Base-by-base conservation (phyloP, 2,888 invertebrate species). In the Saturnia japonica region DNA sequence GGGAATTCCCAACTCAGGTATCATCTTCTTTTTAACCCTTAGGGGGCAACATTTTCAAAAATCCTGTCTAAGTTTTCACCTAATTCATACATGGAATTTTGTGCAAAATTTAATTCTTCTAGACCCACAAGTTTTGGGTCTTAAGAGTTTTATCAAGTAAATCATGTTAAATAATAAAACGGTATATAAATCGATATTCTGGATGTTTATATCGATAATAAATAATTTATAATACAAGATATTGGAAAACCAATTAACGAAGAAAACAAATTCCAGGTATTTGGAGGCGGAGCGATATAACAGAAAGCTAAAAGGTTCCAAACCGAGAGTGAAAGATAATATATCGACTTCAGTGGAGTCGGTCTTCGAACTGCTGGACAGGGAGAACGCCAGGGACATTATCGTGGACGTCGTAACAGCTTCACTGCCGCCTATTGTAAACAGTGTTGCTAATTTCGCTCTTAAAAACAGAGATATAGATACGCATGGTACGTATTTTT, bases 261-360 rank as follows among this genome's bases (percentile, higher is more conserved):
- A 14, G 28, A 14, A 22, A 40, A 11, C 16, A 42, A 42, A 19
- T 57, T 60, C 9, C 78, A 94, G 95, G 75, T 95, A 94, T 76
- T 78, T 95, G 42, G 95, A 95, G 85, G 95, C 95, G 0, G 94
- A 95, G 74, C 91, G 94, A 47, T 90, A 90, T 77, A 94, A 95
- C 82, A 87, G 83, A 28, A 88, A 86, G 40, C 67, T 92, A 6
- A 88, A 87, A 28, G 82, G 83, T 1, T 72, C 74, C 1, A 84
- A 85, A 78, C 86, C 78, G 80, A 93, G 85, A 80, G 88, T 73
- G 74, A 94, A 84, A 78, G 91, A 85, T 73, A 83, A 42, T 45
- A 73, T 78, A 76, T 92, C 83, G 72, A 83, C 85, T 70, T 85
- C 90, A 0, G 76, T 77, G 2, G 89, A 90, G 83, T 84, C 91